Base-by-base conservation (phyloP, 1,140 invertebrate species). In the Drosophila persimilis region DNA sequence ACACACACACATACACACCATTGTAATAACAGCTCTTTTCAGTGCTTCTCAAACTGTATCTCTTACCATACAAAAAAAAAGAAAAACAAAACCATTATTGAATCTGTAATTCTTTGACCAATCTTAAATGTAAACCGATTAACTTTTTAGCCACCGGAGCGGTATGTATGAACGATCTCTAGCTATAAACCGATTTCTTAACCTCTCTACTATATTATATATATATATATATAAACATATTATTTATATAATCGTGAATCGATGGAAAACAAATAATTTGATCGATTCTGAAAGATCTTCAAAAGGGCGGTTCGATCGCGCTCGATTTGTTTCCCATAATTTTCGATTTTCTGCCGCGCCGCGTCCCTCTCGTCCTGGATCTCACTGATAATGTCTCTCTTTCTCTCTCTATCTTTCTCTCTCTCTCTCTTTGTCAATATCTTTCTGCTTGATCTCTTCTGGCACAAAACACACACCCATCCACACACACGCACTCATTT, bases 1-100 rank as follows among this genome's bases (percentile, higher is more conserved):
- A 62, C 43, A 24, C 43, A 69, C 11, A 47, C 52, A 26, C 39
- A 51, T n/a, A 55, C 58, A 58, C 47, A 63, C 59, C 62, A 81
- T 88, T 89, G 74, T 88, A 89, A 89, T 89, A 84, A 88, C 79
- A 88, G 83, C 84, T 88, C 75, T 88, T 88, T 88, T 89, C 83
- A 86, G 81, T 86, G 83, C 81, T 86, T 86, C 83, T 64, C 64
- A 78, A 85, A 86, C 55, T 77, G 63, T 86, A 81, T 77, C 56
- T 80, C 61, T 76, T 62, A 56, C 72, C 62, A 75, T 75, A 74
- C 31, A 74, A 11, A 7, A 35, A 22, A 48, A 67, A 29, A 61
- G 56, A 71, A 44, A 43, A 39, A 2, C 31, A 39, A 39, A 39
- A 39, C 63, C 74, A 73, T 62, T 39, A 11, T 67, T 77, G 57